Percentiles rank a stretch among this genome's conserved stretches.
Evolutionary conservation across 2,797 vertebrate genomes (phyloP).

Genomic region (Poecile montanus): DNA sequence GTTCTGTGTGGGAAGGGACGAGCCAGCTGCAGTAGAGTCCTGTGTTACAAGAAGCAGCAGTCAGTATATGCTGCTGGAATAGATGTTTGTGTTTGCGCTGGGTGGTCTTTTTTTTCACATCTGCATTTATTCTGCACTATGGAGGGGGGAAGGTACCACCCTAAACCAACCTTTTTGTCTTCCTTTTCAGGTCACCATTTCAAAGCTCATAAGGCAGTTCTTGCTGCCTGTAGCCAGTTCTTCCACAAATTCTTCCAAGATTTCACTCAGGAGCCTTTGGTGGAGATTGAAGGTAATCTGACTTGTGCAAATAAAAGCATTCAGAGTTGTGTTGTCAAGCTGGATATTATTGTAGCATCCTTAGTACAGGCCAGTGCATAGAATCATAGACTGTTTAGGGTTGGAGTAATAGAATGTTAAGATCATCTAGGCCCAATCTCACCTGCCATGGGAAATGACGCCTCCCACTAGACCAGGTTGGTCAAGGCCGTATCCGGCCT

Average conservation of each 20-base stretch:
- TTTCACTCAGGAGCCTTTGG: slow-evolving; percentile 95
- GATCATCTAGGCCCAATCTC: background rate
- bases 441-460: background rate
- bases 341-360: background rate
- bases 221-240: slow-evolving; percentile 98
- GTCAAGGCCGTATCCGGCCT: background rate
- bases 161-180: background rate
- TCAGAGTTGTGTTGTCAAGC: background rate
- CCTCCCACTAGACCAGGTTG: background rate
- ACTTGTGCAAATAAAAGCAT: background rate
- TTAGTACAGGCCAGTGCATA: background rate
- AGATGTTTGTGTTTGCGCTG: background rate
- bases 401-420: background rate
- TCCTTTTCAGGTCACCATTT: slow-evolving; percentile 89
- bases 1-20: background rate
- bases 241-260: slow-evolving; percentile 99
- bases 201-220: slow-evolving; percentile 96
- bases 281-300: slow-evolving; percentile 96
- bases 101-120: background rate
- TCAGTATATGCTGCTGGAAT: background rate
- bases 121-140: background rate
- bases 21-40: background rate
- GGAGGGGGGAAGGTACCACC: background rate
- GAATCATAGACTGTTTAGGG: background rate
- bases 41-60: background rate